Base-by-base conservation (phyloP, 2,797 vertebrate species). In the Sebastes nivosus region DNA sequence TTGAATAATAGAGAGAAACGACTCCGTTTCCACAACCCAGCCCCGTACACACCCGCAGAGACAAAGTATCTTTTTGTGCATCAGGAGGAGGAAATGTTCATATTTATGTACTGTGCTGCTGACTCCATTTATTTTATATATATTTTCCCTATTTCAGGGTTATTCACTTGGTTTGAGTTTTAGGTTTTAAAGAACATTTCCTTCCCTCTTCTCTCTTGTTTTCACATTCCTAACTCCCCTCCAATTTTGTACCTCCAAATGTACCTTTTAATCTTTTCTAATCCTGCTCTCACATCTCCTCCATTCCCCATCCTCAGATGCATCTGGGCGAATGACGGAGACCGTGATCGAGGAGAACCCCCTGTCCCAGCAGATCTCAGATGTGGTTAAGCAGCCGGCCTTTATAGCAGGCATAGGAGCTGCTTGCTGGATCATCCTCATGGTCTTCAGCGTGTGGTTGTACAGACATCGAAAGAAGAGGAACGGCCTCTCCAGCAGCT, bases 341-440 rank as follows among this genome's bases (percentile, higher is more conserved):
- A 75, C 70, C 0, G 59, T 79, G 76, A 67, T 84, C 77, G 66
- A 72, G 1, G 92, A 95, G 73, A 95, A 95, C 90, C 95, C 95
- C 14, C 95, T 99, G 18, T 97, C 98, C 60, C 98, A 98, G 95
- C 98, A 99, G 95, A 99, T 99, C 89, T 99, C 98, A 0, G 98
- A 99, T 0, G 98, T 99, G 42, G 98, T 99, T 50, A 98, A 97
- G 88, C 98, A 99, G 90, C 99, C 99, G 0, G 99, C 99, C 1
- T 99, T 99, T 68, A 99, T 99, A 52, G 99, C 98, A 0, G 99
- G 99, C n/a, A 99, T 99, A 1, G 99, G 99, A 2, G 98, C 98
- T 0, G 98, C 98, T 8, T 99, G 98, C 65, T 99, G 99, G 99
- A 97, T 99, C 87, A 98, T 99, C 90, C 97, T 99, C 66, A 99